Evolutionary conservation across 2,888 invertebrate species (phyloP), one percentile per base, ranked within the genome.

Genomic region (Drosophila rellima): DNA sequence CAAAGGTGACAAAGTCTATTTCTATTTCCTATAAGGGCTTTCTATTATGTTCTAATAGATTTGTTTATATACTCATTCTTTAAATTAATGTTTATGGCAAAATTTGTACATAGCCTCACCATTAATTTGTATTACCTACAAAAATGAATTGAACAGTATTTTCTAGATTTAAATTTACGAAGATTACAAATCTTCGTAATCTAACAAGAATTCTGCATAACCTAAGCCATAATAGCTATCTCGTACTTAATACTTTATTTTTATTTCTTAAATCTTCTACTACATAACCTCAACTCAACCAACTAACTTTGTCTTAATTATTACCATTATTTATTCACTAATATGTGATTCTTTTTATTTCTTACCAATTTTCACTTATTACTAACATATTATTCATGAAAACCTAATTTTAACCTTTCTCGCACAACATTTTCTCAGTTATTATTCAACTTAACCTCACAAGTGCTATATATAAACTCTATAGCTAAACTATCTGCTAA

Each of bases 391-490:
- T 5, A 10, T 17, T 18, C 5, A 29, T 11, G 11, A 18, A 13
- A 31, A n/a, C 10, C n/a, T 10, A 8, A 54, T 54, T 54, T 54
- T n/a, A 31, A 42, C 42, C 15, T 33, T 15, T 42, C 42, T 54
- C 3, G 18, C 54, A 42, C 54, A 31, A 40, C 31, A 42, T 54
- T 54, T 54, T 18, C 20, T 31, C 7, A 18, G 42, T 20, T 18
- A 10, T 33, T 31, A 47, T 47, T 42, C 42, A 20, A 33, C 42
- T 20, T 42, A 55, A 55, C 54, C 54, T 42, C 54, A 42, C 54
- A 42, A 42, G 54, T 54, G 42, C 42, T 10, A 40, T 51, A 56
- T 62, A 77, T 77, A 77, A 80, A 69, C 77, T 76, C 73, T 26
- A 47, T 23, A n/a, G 17, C 47, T 35, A 37, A 76, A 74, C 40